These are phyloP conservation scores for Ramazzottius varieornatus DNA, from an alignment of 2,888 invertebrate species.

Conservation along the genomic window DNA sequence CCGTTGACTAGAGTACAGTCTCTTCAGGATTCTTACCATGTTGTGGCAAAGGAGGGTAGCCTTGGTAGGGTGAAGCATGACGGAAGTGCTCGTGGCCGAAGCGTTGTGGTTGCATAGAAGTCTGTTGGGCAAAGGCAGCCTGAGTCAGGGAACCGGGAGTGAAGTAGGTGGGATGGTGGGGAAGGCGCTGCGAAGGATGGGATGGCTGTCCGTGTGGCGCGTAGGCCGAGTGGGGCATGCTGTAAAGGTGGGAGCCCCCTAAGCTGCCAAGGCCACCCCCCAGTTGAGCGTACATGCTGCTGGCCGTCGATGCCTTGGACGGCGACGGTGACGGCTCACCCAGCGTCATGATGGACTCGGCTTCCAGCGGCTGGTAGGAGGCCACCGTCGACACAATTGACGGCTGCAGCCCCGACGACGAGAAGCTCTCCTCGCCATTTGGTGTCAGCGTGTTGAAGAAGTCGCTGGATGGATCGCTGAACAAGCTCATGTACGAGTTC, in stretches of 20 bases:
- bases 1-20: too few species aligned
- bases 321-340: not conserved
- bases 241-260: too few species aligned
- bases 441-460: not conserved
- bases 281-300: not conserved
- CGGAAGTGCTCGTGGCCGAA: not conserved
- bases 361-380: conserved; percentile 1
- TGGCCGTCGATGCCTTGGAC: not conserved
- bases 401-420: not conserved
- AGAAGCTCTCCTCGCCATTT: not conserved
- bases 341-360: conserved; percentile 2
- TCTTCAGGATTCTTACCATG: too few species aligned
- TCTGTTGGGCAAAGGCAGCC: not conserved
- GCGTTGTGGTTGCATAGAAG: not conserved
- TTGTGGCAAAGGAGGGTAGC: too few species aligned
- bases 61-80: not conserved
- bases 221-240: not conserved
- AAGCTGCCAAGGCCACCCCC: not conserved
- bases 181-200: not conserved
- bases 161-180: not conserved
- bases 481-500: not conserved
- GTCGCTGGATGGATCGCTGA: not conserved
- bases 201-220: not conserved
- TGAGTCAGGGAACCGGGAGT: not conserved
- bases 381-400: not conserved